phyloP scores from a whole-genome alignment of 2,888 invertebrate genomes.

The Noctua janthina region DNA sequence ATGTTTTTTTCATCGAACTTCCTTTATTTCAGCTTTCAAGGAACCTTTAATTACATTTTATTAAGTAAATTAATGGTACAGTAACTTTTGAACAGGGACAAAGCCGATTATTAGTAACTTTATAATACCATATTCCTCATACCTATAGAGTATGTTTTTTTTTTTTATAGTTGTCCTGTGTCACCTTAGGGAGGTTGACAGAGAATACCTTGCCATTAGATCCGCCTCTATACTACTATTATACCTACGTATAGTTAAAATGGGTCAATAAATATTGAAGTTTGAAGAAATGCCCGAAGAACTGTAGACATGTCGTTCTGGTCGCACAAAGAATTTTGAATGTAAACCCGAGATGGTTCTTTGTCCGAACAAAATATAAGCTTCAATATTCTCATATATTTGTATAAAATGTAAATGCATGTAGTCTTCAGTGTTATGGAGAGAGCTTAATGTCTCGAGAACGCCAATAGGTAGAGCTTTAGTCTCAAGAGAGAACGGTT shows the following conservation, averaged over 20 bases:
- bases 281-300: not conserved
- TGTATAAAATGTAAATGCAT: slow-evolving; percentile 46
- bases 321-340: not conserved
- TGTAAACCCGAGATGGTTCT: not conserved
- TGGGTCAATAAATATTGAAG: not conserved
- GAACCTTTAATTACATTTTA: slow-evolving; percentile 8
- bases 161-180: not conserved
- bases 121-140: not conserved
- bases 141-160: not conserved
- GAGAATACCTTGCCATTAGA: not conserved
- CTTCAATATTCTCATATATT: not conserved
- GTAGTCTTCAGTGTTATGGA: slow-evolving; percentile 13
- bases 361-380: not conserved
- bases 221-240: not conserved
- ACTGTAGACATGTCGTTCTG: not conserved
- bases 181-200: not conserved
- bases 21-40: slow-evolving; percentile 1
- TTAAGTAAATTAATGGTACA: not conserved
- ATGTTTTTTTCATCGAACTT: slow-evolving; percentile 47
- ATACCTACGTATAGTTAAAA: not conserved
- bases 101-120: not conserved
- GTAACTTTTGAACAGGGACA: not conserved
- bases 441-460: slow-evolving; percentile 55
- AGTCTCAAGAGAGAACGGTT: slow-evolving; percentile 29
- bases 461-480: slow-evolving; percentile 58